Base-by-base conservation (phyloP, 2,113 vertebrate species). In the Hemibagrus wyckioides region DNA sequence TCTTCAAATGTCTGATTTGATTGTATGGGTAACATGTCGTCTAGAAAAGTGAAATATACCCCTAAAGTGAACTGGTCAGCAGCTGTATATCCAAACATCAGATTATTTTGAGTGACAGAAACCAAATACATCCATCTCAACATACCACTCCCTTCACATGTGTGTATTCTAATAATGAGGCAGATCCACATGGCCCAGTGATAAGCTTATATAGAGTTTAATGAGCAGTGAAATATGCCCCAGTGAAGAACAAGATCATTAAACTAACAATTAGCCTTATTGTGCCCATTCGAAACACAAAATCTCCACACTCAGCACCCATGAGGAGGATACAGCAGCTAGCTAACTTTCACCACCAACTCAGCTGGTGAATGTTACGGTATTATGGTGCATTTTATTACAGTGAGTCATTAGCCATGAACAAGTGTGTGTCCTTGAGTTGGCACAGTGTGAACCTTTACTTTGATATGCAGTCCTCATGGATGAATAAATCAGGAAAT, bases 241-340 rank as follows among this genome's bases (percentile, higher is more conserved):
- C 50, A 83, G 67, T 54, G 25, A 61, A 83, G 86, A 83, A 83
- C 80, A 77, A 23, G 71, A 63, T 79, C 73, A 77, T 87, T 87
- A 87, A 87, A 83, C 86, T 79, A 87, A 87, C 86, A 84, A 84
- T 84, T 87, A 79, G 44, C 15, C 23, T 65, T 10, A 84, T 39
- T 36, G 39, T 82, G 36, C 80, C 14, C 21, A 14, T 87, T 87
- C 52, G 59, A 67, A 67, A 69, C 73, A 86, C 39, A 30, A 25
- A 73, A 30, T 82, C 65, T 48, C 23, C 36, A 30, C 65, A 82
- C 67, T 87, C 80, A 87, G 86, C 65, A 82, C 50, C 39, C 28
- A 44, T n/a, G 28, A 63, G 63, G 79, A 59, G 6, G 19, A 52
- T 59, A 48, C 48, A 69, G 33, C 63, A 71, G 63, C 50, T 57